Percentiles rank a stretch among this genome's conserved stretches.
These are phyloP conservation scores for Sesamia nonagrioides DNA, from an alignment of 1,140 invertebrate species.

Conservation along the genomic window DNA sequence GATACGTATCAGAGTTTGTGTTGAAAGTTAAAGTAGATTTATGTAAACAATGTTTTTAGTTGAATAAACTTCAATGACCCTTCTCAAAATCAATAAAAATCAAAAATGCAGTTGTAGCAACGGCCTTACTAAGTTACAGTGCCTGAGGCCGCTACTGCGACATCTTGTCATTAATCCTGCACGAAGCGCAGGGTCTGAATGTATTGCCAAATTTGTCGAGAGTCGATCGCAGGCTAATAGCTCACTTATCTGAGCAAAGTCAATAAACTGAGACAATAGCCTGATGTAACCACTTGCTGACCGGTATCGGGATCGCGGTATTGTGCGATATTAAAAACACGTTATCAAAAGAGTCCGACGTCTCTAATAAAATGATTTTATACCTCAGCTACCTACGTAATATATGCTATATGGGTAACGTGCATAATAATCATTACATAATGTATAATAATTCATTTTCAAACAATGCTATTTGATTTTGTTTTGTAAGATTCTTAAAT, in stretches of 20 bases:
- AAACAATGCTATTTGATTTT: no score
- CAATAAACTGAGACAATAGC: slow-evolving; percentile 59
- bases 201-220: slow-evolving; percentile 56
- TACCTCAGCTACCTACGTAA: background rate
- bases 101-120: slow-evolving; percentile 4
- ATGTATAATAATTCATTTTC: no score
- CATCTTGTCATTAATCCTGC: slow-evolving; percentile 42
- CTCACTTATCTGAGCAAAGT: slow-evolving; percentile 60
- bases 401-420: background rate
- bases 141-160: slow-evolving; percentile 32
- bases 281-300: slow-evolving; percentile 49
- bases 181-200: slow-evolving; percentile 38
- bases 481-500: no score
- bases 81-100: background rate
- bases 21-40: background rate
- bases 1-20: no score
- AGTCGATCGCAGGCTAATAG: slow-evolving; percentile 54
- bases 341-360: slow-evolving; percentile 13
- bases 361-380: background rate
- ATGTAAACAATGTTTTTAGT: no score
- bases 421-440: no score
- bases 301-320: slow-evolving; percentile 21
- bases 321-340: slow-evolving; percentile 23
- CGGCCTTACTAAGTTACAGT: background rate
- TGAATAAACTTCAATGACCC: background rate